Base-by-base conservation (phyloP, 2,888 invertebrate genomes). In the Phanerotoma sp. region DNA sequence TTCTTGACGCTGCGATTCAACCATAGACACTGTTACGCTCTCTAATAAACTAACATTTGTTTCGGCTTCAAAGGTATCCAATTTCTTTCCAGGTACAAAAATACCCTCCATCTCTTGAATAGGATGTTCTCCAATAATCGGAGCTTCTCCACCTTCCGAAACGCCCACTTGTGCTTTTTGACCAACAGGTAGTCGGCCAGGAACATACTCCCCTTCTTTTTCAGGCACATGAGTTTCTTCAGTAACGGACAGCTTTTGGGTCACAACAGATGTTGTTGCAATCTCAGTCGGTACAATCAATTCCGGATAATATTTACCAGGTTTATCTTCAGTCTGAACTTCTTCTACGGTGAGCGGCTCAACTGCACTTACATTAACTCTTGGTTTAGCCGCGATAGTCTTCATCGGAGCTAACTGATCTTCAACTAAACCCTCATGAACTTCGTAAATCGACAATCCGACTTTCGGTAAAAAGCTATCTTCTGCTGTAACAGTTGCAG, bases 231-330 rank as follows among this genome's bases (percentile, higher is more conserved):
- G 75, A 63, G 83, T 84, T 69, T 85, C 83, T 75, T 85, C 82
- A 13, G 86, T 86, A 4, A 84, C 75, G 40, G 86, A 73, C 72
- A 86, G 85, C 69, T 84, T 86, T 61, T 87, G 86, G 10, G 86
- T 80, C 25, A 86, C 79, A 0, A 90, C 75, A 54, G 83, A 81
- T 72, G 84, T 80, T 20, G 82, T 83, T 4, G 90, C 91, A 9
- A 84, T 81, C 82, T 91, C 90, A 3, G 90, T 90, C 0, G 90
- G 86, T 2, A 90, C 89, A 69, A 90, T 87, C 46, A 88, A 75
- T 76, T 90, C 88, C 3, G 90, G 89, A 70, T 88, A 85, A 70
- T 88, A 89, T 78, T 89, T 89, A 11, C 86, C 86, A 7, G 89
- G 86, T 71, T 86, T 88, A 55, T 85, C 84, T 78, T 86, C 86